These are phyloP conservation scores for Penaeus indicus DNA, from an alignment of 1,140 invertebrate genomes.

Conservation along the genomic window DNA sequence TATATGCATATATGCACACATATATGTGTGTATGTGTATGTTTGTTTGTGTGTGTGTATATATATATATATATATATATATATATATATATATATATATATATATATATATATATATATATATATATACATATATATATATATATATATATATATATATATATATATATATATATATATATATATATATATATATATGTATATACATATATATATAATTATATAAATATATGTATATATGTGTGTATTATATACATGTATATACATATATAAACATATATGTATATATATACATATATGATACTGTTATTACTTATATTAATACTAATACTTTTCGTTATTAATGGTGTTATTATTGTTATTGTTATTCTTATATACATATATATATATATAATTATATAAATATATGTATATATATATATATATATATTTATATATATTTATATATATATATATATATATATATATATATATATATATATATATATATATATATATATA, in stretches of 20 bases:
- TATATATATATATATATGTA: neutral
- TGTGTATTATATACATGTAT: neutral
- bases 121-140: neutral
- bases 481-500: too few relatives aligned
- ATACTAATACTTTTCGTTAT: too few relatives aligned
- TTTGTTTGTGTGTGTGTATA: neutral
- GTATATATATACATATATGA: neutral
- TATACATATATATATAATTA: slow-evolving; percentile 12
- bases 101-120: slow-evolving; percentile 21
- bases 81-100: slow-evolving; percentile 33
- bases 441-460: too few relatives aligned
- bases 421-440: too few relatives aligned
- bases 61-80: slow-evolving; percentile 32
- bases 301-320: too few relatives aligned
- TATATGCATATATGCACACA: neutral
- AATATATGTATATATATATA: too few relatives aligned
- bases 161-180: neutral
- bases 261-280: neutral
- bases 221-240: neutral
- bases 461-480: too few relatives aligned
- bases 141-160: neutral
- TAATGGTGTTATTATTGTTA: too few relatives aligned
- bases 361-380: too few relatives aligned
- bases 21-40: neutral
- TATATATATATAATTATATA: too few relatives aligned